Evolutionary conservation across 2,888 invertebrate species (phyloP).

Genomic region (Cerastis rubricosa): DNA sequence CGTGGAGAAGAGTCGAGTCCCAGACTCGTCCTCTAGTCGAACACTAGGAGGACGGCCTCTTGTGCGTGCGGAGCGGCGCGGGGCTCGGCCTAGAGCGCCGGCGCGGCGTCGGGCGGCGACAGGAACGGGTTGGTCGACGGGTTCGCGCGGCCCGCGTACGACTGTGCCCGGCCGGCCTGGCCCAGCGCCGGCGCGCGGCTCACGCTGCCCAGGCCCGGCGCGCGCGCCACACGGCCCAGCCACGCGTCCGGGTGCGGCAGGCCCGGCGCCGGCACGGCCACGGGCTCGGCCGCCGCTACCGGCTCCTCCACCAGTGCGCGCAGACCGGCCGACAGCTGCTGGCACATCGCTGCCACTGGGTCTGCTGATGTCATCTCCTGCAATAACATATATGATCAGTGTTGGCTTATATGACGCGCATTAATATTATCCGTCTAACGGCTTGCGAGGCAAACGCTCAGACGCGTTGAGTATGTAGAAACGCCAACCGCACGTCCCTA

Average conservation of each 20-base stretch:
- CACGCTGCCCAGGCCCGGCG: constrained; percentile 84
- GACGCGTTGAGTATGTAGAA: not conserved
- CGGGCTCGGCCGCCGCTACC: constrained; percentile 69
- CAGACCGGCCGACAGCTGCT: constrained; percentile 94
- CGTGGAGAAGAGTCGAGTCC: constrained; percentile 19
- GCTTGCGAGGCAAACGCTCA: not conserved
- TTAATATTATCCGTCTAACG: not conserved
- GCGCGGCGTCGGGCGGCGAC: constrained; percentile 55
- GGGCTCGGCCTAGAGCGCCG: constrained; percentile 55
- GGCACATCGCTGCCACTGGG: constrained; percentile 95
- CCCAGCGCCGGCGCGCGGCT: constrained; percentile 87
- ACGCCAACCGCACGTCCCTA: not conserved
- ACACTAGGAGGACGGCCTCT: constrained; percentile 39
- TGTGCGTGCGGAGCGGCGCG: constrained; percentile 46
- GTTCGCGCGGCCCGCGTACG: constrained; percentile 73
- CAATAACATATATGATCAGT: not conserved
- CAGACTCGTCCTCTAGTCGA: constrained; percentile 39
- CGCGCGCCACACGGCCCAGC: constrained; percentile 93
- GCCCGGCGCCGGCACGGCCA: constrained; percentile 79
- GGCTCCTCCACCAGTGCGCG: constrained; percentile 93
- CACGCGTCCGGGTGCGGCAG: constrained; percentile 96
- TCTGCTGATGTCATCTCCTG: constrained; percentile 71
- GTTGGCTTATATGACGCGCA: not conserved
- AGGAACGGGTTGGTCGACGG: constrained; percentile 74
- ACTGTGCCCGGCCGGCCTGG: constrained; percentile 80